Evolutionary conservation across 2,113 vertebrate genomes (phyloP).

Genomic region (Climacteris rufus): DNA sequence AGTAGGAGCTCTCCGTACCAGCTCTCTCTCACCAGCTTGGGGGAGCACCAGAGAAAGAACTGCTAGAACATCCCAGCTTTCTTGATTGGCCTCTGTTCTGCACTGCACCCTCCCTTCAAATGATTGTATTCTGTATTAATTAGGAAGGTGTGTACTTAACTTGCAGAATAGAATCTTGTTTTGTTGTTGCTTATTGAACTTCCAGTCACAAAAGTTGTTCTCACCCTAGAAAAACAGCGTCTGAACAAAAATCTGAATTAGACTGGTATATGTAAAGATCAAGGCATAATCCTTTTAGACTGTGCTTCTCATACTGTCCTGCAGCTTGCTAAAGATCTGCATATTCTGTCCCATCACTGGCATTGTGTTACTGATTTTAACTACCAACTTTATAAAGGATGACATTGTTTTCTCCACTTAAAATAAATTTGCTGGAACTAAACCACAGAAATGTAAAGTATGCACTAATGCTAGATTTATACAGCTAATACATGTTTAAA

Average conservation of each 20-base stretch:
- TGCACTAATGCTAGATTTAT: not conserved
- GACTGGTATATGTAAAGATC: not conserved
- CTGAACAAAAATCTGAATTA: not conserved
- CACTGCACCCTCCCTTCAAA: not conserved
- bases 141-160: not conserved
- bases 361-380: not conserved
- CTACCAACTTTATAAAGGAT: not conserved
- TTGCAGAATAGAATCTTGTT: not conserved
- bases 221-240: not conserved
- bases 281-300: not conserved
- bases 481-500: not conserved
- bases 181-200: not conserved
- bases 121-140: not conserved
- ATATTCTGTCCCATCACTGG: not conserved
- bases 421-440: not conserved
- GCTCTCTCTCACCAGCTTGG: not conserved
- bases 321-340: not conserved
- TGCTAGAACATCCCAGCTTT: not conserved
- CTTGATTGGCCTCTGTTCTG: not conserved
- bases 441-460: not conserved
- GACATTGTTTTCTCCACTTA: not conserved
- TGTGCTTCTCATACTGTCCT: not conserved
- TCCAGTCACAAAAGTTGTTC: not conserved
- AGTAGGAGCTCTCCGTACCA: not conserved
- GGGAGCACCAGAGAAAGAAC: not conserved